phyloP scores from a whole-genome alignment of 1,140 invertebrate species.

The Tyrophagus putrescentiae region DNA sequence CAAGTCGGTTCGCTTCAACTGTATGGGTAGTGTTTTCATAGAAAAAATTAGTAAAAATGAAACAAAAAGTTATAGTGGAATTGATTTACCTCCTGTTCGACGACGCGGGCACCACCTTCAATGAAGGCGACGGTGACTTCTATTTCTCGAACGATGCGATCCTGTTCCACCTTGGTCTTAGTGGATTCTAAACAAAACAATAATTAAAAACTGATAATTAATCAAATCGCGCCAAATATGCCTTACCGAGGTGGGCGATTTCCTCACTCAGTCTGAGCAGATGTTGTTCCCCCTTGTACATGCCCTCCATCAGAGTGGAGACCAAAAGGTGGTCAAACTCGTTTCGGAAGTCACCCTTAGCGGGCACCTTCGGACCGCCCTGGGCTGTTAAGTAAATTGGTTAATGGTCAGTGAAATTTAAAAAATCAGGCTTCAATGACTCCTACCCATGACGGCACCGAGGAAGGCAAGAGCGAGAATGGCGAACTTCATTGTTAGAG shows the following conservation, averaged over 20 bases:
- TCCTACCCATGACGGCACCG: background rate
- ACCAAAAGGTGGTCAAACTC: background rate
- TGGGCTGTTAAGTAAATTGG: background rate
- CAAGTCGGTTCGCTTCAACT: conserved; percentile 2
- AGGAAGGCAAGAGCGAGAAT: background rate
- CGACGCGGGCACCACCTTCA: background rate
- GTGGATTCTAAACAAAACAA: too few relatives aligned
- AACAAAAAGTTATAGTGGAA: background rate
- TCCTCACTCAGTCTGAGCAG: background rate
- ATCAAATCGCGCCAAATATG: too few relatives aligned
- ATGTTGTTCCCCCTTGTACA: background rate
- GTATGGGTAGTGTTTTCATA: background rate
- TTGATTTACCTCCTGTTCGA: background rate
- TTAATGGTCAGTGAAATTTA: background rate
- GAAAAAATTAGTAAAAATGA: background rate
- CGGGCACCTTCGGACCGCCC: background rate
- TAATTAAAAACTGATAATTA: too few relatives aligned
- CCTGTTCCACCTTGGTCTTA: background rate
- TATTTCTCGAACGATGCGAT: background rate
- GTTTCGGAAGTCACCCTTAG: background rate
- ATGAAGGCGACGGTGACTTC: background rate
- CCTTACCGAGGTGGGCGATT: too few relatives aligned
- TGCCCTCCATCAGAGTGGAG: background rate
- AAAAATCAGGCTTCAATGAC: background rate
- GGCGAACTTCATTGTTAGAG: background rate